Evolutionary conservation across 2,797 vertebrate species (phyloP), one percentile per base, ranked within the genome.

Genomic region (Melanogrammus aeglefinus): DNA sequence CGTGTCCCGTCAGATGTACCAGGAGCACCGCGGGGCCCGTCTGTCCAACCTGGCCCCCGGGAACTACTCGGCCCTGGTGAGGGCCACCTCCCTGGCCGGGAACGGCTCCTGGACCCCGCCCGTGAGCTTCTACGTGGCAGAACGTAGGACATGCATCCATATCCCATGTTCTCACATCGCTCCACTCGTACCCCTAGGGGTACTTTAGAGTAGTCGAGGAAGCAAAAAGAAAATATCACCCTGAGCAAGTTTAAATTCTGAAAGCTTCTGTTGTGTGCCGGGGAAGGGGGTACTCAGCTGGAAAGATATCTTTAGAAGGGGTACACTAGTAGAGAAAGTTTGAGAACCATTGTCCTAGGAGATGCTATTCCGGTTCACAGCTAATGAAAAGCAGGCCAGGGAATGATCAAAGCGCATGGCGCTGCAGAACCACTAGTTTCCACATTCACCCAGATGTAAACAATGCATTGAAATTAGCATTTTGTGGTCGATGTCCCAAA

Each of bases 41-140:
- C 94, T 99, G 13, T 93, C 93, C 63, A 96, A 96, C 79, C 94
- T 99, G 75, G 95, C 94, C 78, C 95, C 97, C 0, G 98, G 98
- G 9, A 99, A 99, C 92, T 99, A 98, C 79, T 96, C 97, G 0
- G 96, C 96, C 57, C 94, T 95, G 73, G 96, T 99, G 74, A 94
- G 97, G 83, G 97, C 98, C 78, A 98, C 96, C 1, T 99, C 98
- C 0, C 93, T 99, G 77, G 96, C 97, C 10, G 97, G 97, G 39
- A 99, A 99, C 2, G 98, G 98, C 21, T 99, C 98, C 0, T 99
- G 97, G 97, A 99, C 97, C 0, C 95, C 95, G 16, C 88, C 91
- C 0, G 83, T 98, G 79, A 93, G 95, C 71, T 95, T 99, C 88
- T 98, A 96, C 0, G 96, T 99, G 74, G 92, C 95, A 76, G 96